Base-by-base conservation (phyloP, 2,888 invertebrate species). In the Neocrepidodera transversa region DNA sequence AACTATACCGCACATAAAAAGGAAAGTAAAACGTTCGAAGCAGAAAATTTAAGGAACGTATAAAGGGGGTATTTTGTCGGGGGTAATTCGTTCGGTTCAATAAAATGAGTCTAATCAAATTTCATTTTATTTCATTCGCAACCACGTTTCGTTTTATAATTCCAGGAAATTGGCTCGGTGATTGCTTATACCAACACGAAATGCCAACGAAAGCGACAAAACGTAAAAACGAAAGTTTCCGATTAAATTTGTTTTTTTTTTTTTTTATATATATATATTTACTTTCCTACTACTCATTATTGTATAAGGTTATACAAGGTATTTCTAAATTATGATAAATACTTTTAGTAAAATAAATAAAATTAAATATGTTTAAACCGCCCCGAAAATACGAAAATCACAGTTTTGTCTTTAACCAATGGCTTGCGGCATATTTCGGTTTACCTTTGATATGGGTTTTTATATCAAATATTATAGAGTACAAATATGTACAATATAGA, bases 51-150 rank as follows among this genome's bases (percentile, higher is more conserved):
- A n/a, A 42, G 13, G 42, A 42, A 10, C n/a, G n/a, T n/a, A n/a
- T 14, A 10, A n/a, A 20, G 20, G 13, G 13, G 20, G 8, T 42
- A 20, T 42, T 42, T 42, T 42, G 13, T 13, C 42, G n/a, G 16
- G n/a, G 16, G 42, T 42, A 42, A 42, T 42, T 20, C 13, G 42
- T 42, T 23, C 20, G 42, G n/a, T 20, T 42, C 42, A 42, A 42
- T 42, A 42, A 42, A 42, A 42, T 42, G 42, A 20, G 42, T 20
- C 42, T 18, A 42, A 42, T 42, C 42, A 42, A 42, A 42, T 42
- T 42, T 18, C 20, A 42, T 42, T 42, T 42, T 13, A 23, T 42
- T 42, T 42, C 23, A 20, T 42, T 42, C 42, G 20, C 2, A 6
- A 6, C 42, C 20, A 7, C 20, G 20, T 42, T 42, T 42, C 42